Evolutionary conservation across 2,797 vertebrate species (phyloP).

Genomic region (Platyrinchus mystaceus): DNA sequence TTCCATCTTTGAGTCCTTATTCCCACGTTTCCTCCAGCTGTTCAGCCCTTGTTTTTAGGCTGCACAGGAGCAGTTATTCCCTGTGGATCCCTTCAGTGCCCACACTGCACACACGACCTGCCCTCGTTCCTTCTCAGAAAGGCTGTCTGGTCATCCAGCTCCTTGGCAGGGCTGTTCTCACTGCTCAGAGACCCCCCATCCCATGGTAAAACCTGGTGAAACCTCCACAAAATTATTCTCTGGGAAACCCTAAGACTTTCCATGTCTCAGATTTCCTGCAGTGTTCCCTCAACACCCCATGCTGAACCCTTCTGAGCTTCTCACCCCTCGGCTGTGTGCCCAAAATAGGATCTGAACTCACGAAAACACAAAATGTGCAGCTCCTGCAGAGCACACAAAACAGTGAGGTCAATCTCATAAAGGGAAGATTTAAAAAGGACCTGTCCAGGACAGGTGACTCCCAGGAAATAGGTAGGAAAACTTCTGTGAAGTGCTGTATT

Average conservation of each 20-base stretch:
- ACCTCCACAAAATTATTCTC: background rate
- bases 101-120: rapidly evolving
- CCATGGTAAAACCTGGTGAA: background rate
- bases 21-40: background rate
- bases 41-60: background rate
- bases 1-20: background rate
- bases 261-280: background rate
- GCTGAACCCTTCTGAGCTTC: background rate
- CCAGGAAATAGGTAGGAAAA: background rate
- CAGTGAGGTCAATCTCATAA: rapidly evolving
- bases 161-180: background rate
- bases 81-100: background rate
- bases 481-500: background rate
- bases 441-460: background rate
- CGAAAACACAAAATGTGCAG: background rate
- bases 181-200: background rate
- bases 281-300: background rate
- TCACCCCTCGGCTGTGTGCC: background rate
- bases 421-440: background rate
- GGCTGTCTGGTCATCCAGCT: background rate
- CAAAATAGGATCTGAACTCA: background rate
- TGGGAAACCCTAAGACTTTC: background rate
- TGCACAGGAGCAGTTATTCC: background rate
- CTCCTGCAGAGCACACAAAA: background rate
- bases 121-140: background rate